Conservation (phyloP, 2,113 vertebrate species). For the Scalopus aquaticus region DNA sequence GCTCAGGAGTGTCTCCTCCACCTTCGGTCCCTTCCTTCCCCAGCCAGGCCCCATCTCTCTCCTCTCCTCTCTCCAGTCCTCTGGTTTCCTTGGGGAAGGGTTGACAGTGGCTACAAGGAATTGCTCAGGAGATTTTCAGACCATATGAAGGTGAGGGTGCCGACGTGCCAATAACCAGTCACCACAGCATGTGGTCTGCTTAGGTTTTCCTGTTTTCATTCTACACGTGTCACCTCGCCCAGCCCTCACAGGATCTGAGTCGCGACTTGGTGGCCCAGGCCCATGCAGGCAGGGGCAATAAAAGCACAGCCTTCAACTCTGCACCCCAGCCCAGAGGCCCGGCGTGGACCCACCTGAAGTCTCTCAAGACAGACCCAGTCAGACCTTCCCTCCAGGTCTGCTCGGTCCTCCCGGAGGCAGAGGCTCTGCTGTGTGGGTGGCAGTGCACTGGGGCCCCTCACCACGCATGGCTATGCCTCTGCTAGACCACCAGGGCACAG, state of each 20-base stretch:
- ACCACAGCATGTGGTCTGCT: accelerated
- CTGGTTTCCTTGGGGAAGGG: too few relatives aligned
- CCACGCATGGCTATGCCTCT: too few relatives aligned
- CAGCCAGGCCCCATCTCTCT: too few relatives aligned
- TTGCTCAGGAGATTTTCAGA: background rate
- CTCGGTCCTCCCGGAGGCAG: background rate
- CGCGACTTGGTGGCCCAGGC: background rate
- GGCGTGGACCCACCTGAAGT: background rate
- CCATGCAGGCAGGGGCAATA: background rate
- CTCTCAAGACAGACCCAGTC: background rate
- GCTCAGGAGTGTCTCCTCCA: accelerated
- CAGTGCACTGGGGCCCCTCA: too few relatives aligned
- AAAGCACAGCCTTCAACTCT: background rate
- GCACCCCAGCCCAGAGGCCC: background rate
- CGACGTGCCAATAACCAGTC: background rate
- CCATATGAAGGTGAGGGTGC: background rate
- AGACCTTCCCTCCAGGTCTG: background rate
- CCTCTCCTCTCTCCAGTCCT: background rate
- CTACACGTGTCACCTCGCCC: background rate
- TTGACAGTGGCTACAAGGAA: background rate
- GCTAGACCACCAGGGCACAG: background rate
- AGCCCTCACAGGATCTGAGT: background rate
- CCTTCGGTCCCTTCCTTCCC: too few relatives aligned
- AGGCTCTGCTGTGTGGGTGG: background rate
- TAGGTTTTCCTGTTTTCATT: background rate